A percentile compares a stretch with the other conserved stretches of the same genome.
Conservation (phyloP, 2,113 vertebrate species). For the Collichthys lucidus region DNA sequence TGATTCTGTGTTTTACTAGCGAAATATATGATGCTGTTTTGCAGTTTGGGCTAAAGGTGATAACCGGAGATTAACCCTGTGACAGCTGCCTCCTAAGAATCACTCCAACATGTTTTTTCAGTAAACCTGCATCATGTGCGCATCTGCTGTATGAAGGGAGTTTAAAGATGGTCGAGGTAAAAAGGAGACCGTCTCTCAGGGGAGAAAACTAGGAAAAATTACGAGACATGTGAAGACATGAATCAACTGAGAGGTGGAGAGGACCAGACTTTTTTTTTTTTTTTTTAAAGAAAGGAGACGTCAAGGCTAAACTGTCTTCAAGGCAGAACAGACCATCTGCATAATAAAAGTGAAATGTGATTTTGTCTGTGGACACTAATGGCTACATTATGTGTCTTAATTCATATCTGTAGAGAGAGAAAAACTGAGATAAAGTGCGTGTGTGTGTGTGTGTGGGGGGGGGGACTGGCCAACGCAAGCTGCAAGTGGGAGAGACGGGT, state of each 20-base stretch:
- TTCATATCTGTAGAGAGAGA: conserved; percentile 27
- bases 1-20: not conserved
- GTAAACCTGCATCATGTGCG: not conserved
- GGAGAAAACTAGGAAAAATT: conserved; percentile 6
- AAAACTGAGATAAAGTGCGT: conserved; percentile 15
- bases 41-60: not conserved
- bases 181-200: not conserved
- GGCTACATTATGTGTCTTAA: conserved; percentile 2
- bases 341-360: conserved; percentile 34
- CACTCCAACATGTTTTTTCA: not conserved
- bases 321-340: conserved; percentile 19
- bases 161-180: not conserved
- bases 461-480: too few relatives aligned
- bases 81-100: conserved; percentile 2
- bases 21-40: not conserved
- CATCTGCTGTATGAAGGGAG: not conserved
- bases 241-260: conserved; percentile 10
- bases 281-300: conserved; percentile 2
- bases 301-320: conserved; percentile 12
- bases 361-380: conserved; percentile 26
- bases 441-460: not conserved
- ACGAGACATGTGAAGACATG: conserved; percentile 2
- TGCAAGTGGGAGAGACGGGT: not conserved
- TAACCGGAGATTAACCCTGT: not conserved
- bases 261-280: conserved; percentile 6